These are phyloP conservation scores for Crenichthys baileyi DNA, from an alignment of 2,797 vertebrate species.

Conservation along the genomic window DNA sequence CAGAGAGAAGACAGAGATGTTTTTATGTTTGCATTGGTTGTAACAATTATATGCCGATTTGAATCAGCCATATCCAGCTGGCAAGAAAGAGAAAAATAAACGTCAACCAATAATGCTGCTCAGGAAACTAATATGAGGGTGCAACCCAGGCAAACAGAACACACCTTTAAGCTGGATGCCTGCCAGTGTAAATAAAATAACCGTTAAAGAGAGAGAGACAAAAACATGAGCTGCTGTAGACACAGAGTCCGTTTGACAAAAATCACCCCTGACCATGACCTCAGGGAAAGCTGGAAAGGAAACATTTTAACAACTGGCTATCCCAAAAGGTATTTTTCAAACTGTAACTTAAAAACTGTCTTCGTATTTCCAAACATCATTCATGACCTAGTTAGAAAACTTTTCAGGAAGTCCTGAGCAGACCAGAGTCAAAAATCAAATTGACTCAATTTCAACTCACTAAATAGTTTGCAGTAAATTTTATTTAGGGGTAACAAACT, in stretches of 20 bases:
- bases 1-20: constrained; percentile 4
- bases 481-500: neutral
- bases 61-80: constrained; percentile 9
- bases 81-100: constrained; percentile 23
- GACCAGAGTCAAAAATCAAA: neutral
- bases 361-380: constrained; percentile 31
- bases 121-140: constrained; percentile 57
- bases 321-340: constrained; percentile 47
- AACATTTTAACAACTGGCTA: constrained; percentile 14
- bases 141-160: constrained; percentile 62
- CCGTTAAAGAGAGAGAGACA: constrained; percentile 51
- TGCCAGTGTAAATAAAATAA: constrained; percentile 64
- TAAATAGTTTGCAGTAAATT: neutral
- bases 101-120: constrained; percentile 25
- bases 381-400: constrained; percentile 37
- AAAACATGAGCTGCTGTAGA: constrained; percentile 43
- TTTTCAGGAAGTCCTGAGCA: constrained; percentile 19
- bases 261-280: constrained; percentile 28
- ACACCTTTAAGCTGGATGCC: constrained; percentile 64
- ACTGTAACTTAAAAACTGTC: constrained; percentile 32
- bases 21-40: constrained; percentile 31
- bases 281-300: constrained; percentile 22
- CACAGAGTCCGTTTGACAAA: constrained; percentile 43
- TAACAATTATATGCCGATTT: constrained; percentile 6
- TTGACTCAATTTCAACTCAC: neutral